phyloP scores from a whole-genome alignment of 2,113 vertebrate species.

The Syngnathus scovelli region DNA sequence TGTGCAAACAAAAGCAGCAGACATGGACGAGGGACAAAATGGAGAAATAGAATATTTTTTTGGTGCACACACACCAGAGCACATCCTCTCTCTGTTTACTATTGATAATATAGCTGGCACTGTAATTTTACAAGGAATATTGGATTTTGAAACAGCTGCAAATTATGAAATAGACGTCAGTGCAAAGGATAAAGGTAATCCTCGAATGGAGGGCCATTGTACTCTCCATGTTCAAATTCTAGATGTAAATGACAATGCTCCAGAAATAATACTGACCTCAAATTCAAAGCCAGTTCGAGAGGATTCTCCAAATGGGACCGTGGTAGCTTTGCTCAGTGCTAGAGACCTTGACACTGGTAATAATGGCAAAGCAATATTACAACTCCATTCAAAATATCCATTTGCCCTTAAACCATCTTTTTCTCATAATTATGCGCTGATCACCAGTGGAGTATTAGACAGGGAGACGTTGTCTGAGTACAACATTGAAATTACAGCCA shows the following conservation, averaged over 20 bases:
- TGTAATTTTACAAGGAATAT: slow-evolving; percentile 33
- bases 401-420: slow-evolving; percentile 44
- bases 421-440: slow-evolving; percentile 58
- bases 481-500: slow-evolving; percentile 61
- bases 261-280: slow-evolving; percentile 62
- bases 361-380: slow-evolving; percentile 52
- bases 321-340: slow-evolving; percentile 56
- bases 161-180: slow-evolving; percentile 53
- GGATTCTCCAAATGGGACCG: slow-evolving; percentile 52
- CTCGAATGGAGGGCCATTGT: slow-evolving; percentile 56
- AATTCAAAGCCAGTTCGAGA: slow-evolving; percentile 41
- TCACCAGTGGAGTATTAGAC: slow-evolving; percentile 44
- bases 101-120: slow-evolving; percentile 49
- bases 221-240: slow-evolving; percentile 59
- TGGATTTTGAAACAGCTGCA: slow-evolving; percentile 52
- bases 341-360: slow-evolving; percentile 56
- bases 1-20: slow-evolving; percentile 63
- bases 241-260: slow-evolving; percentile 67
- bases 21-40: slow-evolving; percentile 64
- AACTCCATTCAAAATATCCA: slow-evolving; percentile 35
- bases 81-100: slow-evolving; percentile 41
- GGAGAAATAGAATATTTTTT: slow-evolving; percentile 61
- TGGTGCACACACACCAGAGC: slow-evolving; percentile 37
- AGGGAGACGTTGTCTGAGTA: slow-evolving; percentile 40
- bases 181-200: slow-evolving; percentile 62